These are phyloP conservation scores for Rhopalosiphum padi DNA, from an alignment of 1,140 invertebrate genomes.

Conservation along the genomic window DNA sequence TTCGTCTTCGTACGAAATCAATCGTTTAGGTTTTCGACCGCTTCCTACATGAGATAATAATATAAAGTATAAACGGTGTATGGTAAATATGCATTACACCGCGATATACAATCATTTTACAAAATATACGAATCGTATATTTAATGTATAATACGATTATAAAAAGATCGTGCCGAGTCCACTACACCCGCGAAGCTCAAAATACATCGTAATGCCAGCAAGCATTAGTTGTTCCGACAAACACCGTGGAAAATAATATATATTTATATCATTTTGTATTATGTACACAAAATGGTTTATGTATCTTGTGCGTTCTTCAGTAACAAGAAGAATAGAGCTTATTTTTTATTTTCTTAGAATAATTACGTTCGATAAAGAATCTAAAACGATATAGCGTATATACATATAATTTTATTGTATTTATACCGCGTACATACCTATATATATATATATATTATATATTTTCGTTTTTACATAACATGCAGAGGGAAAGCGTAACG, in stretches of 20 bases:
- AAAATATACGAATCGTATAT: too few species aligned
- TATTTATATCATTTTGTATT: not conserved
- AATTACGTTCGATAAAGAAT: conserved; percentile 36
- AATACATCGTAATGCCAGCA: not conserved
- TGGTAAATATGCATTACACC: not conserved
- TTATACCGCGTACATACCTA: not conserved
- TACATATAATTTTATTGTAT: not conserved
- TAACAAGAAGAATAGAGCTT: not conserved
- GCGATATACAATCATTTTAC: too few species aligned
- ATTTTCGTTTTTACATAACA: conserved; percentile 44
- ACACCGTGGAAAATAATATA: not conserved
- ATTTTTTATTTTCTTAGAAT: not conserved
- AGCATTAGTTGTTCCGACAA: not conserved
- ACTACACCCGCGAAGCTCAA: not conserved
- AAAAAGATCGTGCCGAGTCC: not conserved
- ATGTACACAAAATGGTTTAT: not conserved
- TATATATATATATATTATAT: not conserved
- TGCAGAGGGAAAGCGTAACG: conserved; percentile 51
- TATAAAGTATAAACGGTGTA: not conserved
- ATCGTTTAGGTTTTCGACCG: not conserved
- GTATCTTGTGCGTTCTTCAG: not conserved
- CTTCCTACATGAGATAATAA: not conserved
- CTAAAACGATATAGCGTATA: not conserved
- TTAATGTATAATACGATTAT: not conserved
- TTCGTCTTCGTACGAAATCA: not conserved